Conservation (phyloP, 2,888 invertebrate species). For the Tanaodytes sp. region DNA sequence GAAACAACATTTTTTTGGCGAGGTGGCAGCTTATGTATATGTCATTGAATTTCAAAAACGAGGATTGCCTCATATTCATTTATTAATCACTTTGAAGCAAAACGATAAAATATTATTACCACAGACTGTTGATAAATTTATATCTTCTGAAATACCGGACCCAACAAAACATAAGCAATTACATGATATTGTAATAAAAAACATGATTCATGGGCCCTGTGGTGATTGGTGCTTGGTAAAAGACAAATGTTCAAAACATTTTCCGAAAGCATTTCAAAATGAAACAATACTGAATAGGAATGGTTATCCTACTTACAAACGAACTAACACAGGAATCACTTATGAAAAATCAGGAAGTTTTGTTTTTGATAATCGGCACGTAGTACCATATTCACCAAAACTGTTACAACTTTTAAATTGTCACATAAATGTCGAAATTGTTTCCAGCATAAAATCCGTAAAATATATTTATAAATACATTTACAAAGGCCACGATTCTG, state of each 20-base stretch:
- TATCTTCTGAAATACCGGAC: conserved; percentile 3
- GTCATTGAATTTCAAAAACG: no score
- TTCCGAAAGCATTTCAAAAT: conserved; percentile 2
- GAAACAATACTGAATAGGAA: neutral
- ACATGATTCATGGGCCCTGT: conserved; percentile 2
- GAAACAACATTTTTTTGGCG: neutral
- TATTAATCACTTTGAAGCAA: no score
- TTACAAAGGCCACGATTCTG: no score
- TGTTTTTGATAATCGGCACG: neutral
- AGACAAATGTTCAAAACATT: conserved; percentile 2
- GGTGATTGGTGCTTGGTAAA: no score
- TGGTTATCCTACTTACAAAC: neutral
- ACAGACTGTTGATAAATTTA: neutral
- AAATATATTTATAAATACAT: conserved; percentile 17
- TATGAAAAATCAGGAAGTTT: conserved; percentile 4
- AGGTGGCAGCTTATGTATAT: no score
- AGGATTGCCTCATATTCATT: no score
- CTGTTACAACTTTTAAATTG: neutral
- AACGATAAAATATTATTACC: neutral
- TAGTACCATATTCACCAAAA: conserved; percentile 3
- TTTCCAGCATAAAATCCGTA: neutral
- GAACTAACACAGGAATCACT: neutral
- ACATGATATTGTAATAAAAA: conserved; percentile 1
- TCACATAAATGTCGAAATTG: no score
- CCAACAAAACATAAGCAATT: neutral